Conservation (phyloP, 2,888 invertebrate species). For the Napeogenes inachia region DNA sequence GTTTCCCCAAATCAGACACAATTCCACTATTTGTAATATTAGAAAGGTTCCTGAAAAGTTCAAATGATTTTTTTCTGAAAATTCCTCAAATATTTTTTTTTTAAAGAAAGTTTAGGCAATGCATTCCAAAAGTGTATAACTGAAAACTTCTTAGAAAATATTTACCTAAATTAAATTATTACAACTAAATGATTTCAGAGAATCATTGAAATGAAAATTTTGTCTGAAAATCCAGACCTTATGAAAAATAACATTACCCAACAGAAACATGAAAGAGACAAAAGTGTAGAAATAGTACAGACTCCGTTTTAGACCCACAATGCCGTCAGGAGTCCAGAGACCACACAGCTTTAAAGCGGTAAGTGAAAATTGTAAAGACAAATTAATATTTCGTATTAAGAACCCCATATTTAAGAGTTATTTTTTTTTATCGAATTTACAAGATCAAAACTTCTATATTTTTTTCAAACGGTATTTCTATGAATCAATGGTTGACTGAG, state of each 20-base stretch:
- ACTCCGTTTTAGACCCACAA: conserved; percentile 31
- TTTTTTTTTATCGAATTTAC: neutral
- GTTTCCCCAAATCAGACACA: conserved; percentile 67
- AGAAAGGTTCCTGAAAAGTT: conserved; percentile 55
- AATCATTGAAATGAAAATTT: too few species aligned
- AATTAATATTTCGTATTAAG: conserved; percentile 48
- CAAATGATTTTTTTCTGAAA: neutral
- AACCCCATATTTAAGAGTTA: conserved; percentile 63
- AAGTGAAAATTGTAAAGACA: conserved; percentile 52
- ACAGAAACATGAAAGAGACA: conserved; percentile 56
- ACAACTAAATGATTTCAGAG: too few species aligned
- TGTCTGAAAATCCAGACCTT: too few species aligned
- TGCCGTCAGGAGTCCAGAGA: conserved; percentile 55
- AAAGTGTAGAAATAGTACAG: conserved; percentile 52
- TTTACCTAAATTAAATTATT: too few species aligned
- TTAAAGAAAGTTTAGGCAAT: neutral
- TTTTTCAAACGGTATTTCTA: too few species aligned
- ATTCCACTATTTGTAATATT: conserved; percentile 65
- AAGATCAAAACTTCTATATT: too few species aligned
- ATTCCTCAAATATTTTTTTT: too few species aligned
- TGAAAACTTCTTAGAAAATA: too few species aligned
- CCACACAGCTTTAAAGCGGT: conserved; percentile 54
- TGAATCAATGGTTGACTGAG: too few species aligned
- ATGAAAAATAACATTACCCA: conserved; percentile 46
- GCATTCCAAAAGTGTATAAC: neutral